A percentile compares a stretch with the other conserved stretches of the same genome.
Evolutionary conservation across 2,888 invertebrate species (phyloP).

Genomic region (Andrena hattorfiana): DNA sequence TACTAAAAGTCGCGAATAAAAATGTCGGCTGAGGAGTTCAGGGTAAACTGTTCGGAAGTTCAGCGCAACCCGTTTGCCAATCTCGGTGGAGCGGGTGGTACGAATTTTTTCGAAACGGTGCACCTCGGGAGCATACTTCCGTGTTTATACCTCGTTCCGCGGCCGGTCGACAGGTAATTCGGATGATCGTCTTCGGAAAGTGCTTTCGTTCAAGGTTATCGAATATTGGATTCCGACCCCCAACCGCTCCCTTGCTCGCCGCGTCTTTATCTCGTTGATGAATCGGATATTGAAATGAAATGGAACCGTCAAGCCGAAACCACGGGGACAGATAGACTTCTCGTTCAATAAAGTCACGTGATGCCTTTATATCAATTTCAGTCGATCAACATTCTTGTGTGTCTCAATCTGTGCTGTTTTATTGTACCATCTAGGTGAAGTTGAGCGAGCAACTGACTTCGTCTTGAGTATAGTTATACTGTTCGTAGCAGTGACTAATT

Average conservation of each 20-base stretch:
- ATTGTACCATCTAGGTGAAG: too few relatives aligned
- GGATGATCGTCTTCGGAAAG: constrained; percentile 23
- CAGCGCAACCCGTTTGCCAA: too few relatives aligned
- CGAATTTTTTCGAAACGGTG: constrained; percentile 21
- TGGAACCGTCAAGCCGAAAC: constrained; percentile 1
- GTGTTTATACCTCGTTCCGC: constrained; percentile 19
- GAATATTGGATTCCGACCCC: constrained; percentile 23
- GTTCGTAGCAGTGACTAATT: neutral
- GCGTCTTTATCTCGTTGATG: constrained; percentile 9
- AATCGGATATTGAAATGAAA: constrained; percentile 26
- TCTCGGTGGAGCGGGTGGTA: neutral
- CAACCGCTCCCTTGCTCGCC: neutral
- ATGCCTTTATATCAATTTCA: neutral
- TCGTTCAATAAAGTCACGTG: constrained; percentile 8
- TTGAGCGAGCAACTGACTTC: too few relatives aligned
- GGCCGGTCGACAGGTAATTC: constrained; percentile 26
- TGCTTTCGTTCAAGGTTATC: constrained; percentile 3
- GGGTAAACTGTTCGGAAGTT: too few relatives aligned
- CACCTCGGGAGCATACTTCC: neutral
- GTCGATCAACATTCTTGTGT: neutral
- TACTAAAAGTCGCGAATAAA: too few relatives aligned
- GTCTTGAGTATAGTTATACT: too few relatives aligned
- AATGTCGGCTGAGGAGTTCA: too few relatives aligned
- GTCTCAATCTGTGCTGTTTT: too few relatives aligned
- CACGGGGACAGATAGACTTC: neutral